Evolutionary conservation across 2,888 invertebrate species (phyloP).

Genomic region (Lacanobia oleracea): DNA sequence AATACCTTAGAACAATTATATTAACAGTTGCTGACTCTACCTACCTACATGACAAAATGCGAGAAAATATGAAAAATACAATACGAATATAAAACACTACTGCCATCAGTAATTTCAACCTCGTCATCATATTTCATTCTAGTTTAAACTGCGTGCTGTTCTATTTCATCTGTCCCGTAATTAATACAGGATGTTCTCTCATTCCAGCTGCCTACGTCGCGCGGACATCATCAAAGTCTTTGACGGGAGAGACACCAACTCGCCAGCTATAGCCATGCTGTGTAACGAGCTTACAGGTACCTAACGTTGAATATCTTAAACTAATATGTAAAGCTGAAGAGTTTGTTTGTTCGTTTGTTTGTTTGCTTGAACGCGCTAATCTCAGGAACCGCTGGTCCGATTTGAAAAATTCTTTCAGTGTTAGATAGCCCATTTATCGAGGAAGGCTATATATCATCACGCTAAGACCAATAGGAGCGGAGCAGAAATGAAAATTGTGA

Average conservation of each 20-base stretch:
- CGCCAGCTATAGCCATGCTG: conserved; percentile 95
- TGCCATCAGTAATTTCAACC: background rate
- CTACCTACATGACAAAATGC: background rate
- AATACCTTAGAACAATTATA: no score
- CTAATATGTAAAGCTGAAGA: no score
- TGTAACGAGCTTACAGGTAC: conserved; percentile 95
- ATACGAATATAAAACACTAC: background rate
- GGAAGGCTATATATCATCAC: no score
- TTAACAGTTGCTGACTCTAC: background rate
- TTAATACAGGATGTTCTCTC: conserved; percentile 37
- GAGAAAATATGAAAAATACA: no score
- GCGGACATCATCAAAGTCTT: conserved; percentile 96
- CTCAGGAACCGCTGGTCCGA: no score
- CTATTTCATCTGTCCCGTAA: background rate
- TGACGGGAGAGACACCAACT: conserved; percentile 94
- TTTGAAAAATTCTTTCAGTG: no score
- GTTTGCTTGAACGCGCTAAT: no score
- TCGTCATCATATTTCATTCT: background rate
- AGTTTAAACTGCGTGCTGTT: conserved; percentile 1
- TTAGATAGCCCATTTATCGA: no score
- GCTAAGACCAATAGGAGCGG: no score
- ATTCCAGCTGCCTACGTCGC: conserved; percentile 94
- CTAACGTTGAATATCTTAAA: no score
- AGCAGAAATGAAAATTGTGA: no score
- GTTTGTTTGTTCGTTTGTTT: no score